phyloP scores from a whole-genome alignment of 2,888 invertebrate species.

The Pollenia griseotomentosa region DNA sequence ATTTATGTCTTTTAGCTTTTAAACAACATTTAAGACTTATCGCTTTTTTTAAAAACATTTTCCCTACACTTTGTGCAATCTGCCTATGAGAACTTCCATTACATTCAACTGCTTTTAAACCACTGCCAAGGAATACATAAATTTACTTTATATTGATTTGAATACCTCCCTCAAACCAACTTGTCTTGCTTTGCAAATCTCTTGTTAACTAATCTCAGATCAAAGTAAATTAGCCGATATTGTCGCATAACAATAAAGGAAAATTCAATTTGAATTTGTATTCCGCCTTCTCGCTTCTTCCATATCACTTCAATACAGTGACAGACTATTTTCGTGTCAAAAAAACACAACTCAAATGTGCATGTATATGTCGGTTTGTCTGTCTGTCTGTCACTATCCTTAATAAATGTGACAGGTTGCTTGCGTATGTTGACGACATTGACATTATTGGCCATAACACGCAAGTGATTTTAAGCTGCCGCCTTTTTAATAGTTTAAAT shows the following conservation, averaged over 20 bases:
- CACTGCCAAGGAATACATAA: too few relatives aligned
- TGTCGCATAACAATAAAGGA: conserved; percentile 34
- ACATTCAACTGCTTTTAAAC: too few relatives aligned
- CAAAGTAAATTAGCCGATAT: conserved; percentile 33
- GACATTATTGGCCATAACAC: conserved; percentile 60
- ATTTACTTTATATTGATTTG: neutral
- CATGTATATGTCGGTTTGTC: conserved; percentile 33
- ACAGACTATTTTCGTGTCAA: conserved; percentile 36
- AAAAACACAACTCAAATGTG: conserved; percentile 47
- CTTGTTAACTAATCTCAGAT: conserved; percentile 21
- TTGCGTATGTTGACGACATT: conserved; percentile 47
- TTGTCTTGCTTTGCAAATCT: conserved; percentile 17
- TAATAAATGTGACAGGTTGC: conserved; percentile 61
- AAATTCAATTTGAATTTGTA: conserved; percentile 32
- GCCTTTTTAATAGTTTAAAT: conserved; percentile 42
- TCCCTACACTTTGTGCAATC: too few relatives aligned
- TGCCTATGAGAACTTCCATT: too few relatives aligned
- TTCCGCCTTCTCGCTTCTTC: conserved; percentile 13
- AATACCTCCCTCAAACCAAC: conserved; percentile 19
- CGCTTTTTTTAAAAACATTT: too few relatives aligned
- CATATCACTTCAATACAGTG: neutral
- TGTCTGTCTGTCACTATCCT: conserved; percentile 45
- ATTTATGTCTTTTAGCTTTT: too few relatives aligned
- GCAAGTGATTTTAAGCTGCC: conserved; percentile 48
- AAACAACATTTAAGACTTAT: too few relatives aligned